Conservation (phyloP, 1,140 invertebrate genomes). For the Phymastichus coffea region DNA sequence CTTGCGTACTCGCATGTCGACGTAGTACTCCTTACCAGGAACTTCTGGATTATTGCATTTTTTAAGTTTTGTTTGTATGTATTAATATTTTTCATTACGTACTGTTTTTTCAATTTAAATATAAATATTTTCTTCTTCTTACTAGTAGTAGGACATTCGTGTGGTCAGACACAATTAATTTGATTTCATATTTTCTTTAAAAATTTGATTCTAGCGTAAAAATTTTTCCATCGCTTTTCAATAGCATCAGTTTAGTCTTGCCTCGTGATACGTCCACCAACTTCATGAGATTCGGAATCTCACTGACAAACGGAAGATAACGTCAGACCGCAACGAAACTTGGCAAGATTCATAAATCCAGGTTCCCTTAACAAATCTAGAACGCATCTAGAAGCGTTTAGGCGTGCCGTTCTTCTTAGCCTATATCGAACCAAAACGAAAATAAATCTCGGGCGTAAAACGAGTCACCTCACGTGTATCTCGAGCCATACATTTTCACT, state of each 20-base stretch:
- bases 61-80: conserved; percentile 12
- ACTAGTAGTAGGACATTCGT: too few species aligned
- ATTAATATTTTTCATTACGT: background rate
- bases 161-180: too few species aligned
- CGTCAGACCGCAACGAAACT: background rate
- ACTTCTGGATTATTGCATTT: too few species aligned
- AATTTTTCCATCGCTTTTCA: too few species aligned
- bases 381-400: background rate
- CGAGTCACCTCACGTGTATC: conserved; percentile 50
- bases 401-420: background rate
- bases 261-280: too few species aligned
- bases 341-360: background rate
- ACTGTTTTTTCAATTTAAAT: background rate
- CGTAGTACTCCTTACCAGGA: too few species aligned
- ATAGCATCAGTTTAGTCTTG: too few species aligned
- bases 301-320: background rate
- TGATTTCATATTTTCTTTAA: too few species aligned
- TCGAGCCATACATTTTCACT: conserved; percentile 56
- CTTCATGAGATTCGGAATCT: background rate
- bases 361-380: background rate
- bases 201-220: too few species aligned
- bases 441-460: conserved; percentile 11
- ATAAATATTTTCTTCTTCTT: background rate
- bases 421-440: background rate
- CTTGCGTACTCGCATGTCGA: too few species aligned